Evolutionary conservation across 2,888 invertebrate genomes (phyloP).

Genomic region (Patella ulyssiponensis): DNA sequence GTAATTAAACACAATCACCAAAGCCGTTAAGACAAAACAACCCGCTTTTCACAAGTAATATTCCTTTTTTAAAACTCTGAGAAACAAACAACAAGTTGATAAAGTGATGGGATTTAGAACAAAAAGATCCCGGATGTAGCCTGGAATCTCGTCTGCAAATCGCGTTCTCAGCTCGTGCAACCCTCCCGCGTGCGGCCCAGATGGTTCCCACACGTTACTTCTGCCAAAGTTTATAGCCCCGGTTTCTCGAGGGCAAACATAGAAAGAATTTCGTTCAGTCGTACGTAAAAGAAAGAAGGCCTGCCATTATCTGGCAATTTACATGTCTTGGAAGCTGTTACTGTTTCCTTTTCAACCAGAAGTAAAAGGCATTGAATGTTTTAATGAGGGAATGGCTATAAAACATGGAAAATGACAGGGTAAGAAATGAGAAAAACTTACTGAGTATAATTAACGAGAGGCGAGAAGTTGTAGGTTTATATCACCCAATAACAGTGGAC

Average conservation of each 20-base stretch:
- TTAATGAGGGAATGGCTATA: slow-evolving; percentile 2
- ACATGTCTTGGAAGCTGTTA: slow-evolving; percentile 1
- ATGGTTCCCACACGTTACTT: slow-evolving; percentile 12
- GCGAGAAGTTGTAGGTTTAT: slow-evolving; percentile 4
- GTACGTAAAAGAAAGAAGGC: neutral
- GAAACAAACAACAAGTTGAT: neutral
- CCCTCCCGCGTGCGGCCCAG: slow-evolving; percentile 7
- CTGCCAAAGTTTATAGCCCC: slow-evolving; percentile 13
- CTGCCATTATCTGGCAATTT: neutral
- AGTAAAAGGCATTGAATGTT: neutral
- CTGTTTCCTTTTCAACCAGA: neutral
- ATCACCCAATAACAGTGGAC: neutral
- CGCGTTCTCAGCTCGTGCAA: slow-evolving; percentile 12
- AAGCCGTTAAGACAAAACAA: no score
- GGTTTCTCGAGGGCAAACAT: slow-evolving; percentile 7
- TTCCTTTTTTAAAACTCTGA: neutral
- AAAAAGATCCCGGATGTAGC: slow-evolving; percentile 4
- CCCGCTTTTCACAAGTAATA: neutral
- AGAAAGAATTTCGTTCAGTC: slow-evolving; percentile 9
- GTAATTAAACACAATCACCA: neutral
- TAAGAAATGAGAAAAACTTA: slow-evolving; percentile 3
- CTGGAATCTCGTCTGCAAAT: slow-evolving; percentile 9
- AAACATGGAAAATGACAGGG: neutral
- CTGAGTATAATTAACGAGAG: neutral
- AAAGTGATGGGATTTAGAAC: neutral